phyloP scores from a whole-genome alignment of 1,140 invertebrate genomes.

The Rhyacophila brunnea region DNA sequence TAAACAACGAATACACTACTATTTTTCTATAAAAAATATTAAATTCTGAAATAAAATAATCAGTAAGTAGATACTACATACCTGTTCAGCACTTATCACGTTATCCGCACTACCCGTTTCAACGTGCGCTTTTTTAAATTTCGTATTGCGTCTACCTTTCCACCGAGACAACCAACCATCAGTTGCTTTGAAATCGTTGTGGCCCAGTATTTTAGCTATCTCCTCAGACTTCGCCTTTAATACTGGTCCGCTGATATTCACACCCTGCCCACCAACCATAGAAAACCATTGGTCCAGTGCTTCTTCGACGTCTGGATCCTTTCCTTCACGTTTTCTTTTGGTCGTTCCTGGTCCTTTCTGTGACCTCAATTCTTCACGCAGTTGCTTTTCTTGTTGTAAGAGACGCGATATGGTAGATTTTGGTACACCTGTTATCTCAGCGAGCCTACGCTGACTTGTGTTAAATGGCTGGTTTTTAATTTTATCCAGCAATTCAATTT shows the following conservation, averaged over 20 bases:
- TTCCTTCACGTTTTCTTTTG: conserved; percentile 2
- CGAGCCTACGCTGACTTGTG: neutral
- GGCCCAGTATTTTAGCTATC: conserved; percentile 9
- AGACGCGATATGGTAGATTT: neutral
- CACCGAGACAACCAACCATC: conserved; percentile 14
- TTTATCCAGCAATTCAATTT: conserved; percentile 1
- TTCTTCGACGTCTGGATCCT: conserved; percentile 1
- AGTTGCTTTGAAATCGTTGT: conserved; percentile 12
- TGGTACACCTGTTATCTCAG: conserved; percentile 3
- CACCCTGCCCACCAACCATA: neutral
- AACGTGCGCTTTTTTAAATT: conserved; percentile 4
- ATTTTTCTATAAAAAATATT: no score
- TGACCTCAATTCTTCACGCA: neutral
- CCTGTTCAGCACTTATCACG: no score
- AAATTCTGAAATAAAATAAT: no score
- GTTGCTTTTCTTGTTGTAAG: neutral
- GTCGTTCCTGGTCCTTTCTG: neutral
- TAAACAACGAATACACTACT: no score
- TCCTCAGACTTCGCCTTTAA: conserved; percentile 9
- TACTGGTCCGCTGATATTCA: neutral
- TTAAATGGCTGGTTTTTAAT: conserved; percentile 1
- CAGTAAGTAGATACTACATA: no score
- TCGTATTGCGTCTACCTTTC: conserved; percentile 7
- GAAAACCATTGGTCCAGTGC: neutral
- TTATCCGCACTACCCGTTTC: conserved; percentile 3